Percentiles rank a stretch among this genome's conserved stretches.
These are phyloP conservation scores for Hirundichthys speculiger DNA, from an alignment of 2,113 vertebrate species.

Conservation along the genomic window DNA sequence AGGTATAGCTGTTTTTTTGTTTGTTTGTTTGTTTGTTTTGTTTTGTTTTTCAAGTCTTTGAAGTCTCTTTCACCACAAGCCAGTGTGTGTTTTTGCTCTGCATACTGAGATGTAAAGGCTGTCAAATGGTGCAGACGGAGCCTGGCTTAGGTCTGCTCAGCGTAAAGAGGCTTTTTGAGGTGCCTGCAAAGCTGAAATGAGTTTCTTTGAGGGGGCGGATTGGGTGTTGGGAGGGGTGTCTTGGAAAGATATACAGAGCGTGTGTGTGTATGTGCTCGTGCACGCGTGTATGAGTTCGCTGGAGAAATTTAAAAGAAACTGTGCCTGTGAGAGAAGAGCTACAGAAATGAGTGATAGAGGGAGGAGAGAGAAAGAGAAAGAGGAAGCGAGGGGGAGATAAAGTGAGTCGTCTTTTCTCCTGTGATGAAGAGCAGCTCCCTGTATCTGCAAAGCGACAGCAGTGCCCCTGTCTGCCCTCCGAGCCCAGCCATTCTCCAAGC, in stretches of 20 bases:
- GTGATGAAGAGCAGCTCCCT: constrained; percentile 69
- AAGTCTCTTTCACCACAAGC: constrained; percentile 52
- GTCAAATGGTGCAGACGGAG: constrained; percentile 72
- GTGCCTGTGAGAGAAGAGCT: constrained; percentile 56
- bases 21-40: background rate
- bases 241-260: constrained; percentile 66
- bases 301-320: constrained; percentile 56
- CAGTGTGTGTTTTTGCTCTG: constrained; percentile 61
- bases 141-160: constrained; percentile 73
- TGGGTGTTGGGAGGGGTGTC: constrained; percentile 56
- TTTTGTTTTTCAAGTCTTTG: constrained; percentile 30
- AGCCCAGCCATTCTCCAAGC: constrained; percentile 56
- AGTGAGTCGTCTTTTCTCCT: constrained; percentile 66
- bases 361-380: constrained; percentile 34
- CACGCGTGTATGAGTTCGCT: constrained; percentile 1
- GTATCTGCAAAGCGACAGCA: constrained; percentile 78
- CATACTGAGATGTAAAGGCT: constrained; percentile 70
- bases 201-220: constrained; percentile 75
- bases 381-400: constrained; percentile 62
- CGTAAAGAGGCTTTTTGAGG: constrained; percentile 75
- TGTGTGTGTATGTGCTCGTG: constrained; percentile 22
- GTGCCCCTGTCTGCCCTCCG: constrained; percentile 67
- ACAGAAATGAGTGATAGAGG: constrained; percentile 69
- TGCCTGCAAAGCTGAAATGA: constrained; percentile 71
- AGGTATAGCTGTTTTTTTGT: constrained; percentile 12